These are phyloP conservation scores for Latrodectus hesperus DNA, from an alignment of 2,888 invertebrate species.

Conservation along the genomic window DNA sequence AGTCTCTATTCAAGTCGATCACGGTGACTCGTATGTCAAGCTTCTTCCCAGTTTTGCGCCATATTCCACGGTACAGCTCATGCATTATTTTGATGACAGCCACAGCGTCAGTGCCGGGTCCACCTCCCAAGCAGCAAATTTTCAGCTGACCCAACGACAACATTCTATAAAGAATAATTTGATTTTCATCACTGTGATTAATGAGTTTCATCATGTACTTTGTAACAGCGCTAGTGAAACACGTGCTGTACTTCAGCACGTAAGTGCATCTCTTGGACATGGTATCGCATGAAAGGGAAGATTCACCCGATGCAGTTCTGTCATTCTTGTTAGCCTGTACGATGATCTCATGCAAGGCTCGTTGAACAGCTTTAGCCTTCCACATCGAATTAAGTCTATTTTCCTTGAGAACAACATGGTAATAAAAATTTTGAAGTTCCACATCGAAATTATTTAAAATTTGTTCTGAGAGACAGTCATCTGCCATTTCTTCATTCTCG, in stretches of 20 bases:
- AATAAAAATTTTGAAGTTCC: background rate
- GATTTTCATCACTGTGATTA: background rate
- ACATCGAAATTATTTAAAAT: background rate
- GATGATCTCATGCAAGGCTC: background rate
- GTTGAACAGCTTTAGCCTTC: background rate
- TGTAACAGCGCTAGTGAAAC: background rate
- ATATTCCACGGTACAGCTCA: background rate
- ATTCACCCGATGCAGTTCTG: background rate
- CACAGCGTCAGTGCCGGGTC: constrained; percentile 1
- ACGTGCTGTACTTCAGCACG: background rate
- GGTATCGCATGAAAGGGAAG: background rate
- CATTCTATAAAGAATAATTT: background rate
- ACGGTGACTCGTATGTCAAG: background rate
- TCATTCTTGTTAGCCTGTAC: background rate
- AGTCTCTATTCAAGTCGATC: background rate
- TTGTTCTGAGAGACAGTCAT: too few relatives aligned
- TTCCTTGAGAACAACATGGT: background rate
- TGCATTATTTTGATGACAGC: background rate
- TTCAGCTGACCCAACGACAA: background rate
- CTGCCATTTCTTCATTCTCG: too few relatives aligned
- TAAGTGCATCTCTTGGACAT: background rate
- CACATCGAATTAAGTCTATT: background rate
- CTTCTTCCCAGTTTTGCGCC: background rate
- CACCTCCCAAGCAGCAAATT: background rate
- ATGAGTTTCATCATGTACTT: background rate